Percentiles rank a stretch among this genome's conserved stretches.
These are phyloP conservation scores for Medauroidea extradentata DNA, from an alignment of 1,140 invertebrate genomes.

Conservation along the genomic window DNA sequence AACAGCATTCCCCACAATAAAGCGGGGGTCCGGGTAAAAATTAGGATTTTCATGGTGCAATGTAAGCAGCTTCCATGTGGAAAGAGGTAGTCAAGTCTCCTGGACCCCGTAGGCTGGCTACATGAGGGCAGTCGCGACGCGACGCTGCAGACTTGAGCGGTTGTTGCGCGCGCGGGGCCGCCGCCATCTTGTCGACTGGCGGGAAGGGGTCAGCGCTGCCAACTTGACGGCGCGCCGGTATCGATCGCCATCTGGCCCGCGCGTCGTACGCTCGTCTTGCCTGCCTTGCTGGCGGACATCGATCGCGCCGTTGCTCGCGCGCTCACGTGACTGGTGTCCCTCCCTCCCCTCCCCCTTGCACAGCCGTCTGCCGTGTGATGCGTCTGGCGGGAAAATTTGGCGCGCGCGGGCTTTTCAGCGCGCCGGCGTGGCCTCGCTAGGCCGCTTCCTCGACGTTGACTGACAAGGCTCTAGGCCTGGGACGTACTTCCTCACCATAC, in stretches of 20 bases:
- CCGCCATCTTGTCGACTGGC: neutral
- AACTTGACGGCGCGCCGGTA: neutral
- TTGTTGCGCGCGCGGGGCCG: neutral
- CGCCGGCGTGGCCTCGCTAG: neutral
- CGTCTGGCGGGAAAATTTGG: neutral
- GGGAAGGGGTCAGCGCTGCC: too few relatives aligned
- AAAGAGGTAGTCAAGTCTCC: too few relatives aligned
- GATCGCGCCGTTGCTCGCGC: slow-evolving; percentile 3
- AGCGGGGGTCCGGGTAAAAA: too few relatives aligned
- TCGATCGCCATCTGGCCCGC: neutral
- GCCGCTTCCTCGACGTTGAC: slow-evolving; percentile 2
- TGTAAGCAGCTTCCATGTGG: too few relatives aligned
- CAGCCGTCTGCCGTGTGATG: neutral
- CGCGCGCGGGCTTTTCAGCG: neutral
- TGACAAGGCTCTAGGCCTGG: too few relatives aligned
- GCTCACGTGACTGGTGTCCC: neutral
- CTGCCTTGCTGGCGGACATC: neutral
- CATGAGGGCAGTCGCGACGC: too few relatives aligned
- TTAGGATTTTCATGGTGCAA: too few relatives aligned
- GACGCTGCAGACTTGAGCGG: too few relatives aligned
- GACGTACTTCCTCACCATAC: too few relatives aligned
- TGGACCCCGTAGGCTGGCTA: too few relatives aligned
- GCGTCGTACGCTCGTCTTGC: neutral
- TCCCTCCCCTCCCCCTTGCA: neutral
- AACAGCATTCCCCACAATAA: too few relatives aligned